Evolutionary conservation across 2,888 invertebrate genomes (phyloP).

Genomic region (Melanotus villosus): DNA sequence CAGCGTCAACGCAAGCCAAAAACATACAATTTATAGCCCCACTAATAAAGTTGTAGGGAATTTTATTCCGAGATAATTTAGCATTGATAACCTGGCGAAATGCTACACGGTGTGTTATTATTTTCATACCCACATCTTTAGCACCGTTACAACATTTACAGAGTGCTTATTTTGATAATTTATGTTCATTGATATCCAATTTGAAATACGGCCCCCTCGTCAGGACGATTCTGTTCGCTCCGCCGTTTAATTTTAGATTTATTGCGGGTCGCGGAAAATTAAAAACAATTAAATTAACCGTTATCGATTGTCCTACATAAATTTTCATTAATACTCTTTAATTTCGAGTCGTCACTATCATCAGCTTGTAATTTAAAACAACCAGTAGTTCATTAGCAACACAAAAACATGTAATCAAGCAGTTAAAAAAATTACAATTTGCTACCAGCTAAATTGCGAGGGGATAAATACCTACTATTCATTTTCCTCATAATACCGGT

Average conservation of each 20-base stretch:
- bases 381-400: slow-evolving; percentile 41
- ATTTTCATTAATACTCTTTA: slow-evolving; percentile 41
- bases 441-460: slow-evolving; percentile 8
- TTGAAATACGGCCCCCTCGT: slow-evolving; percentile 32
- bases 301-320: slow-evolving; percentile 44
- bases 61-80: slow-evolving; percentile 47
- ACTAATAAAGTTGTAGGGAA: slow-evolving; percentile 48
- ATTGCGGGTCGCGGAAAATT: slow-evolving; percentile 34
- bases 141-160: slow-evolving; percentile 44
- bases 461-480: slow-evolving; percentile 18
- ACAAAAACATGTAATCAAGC: slow-evolving; percentile 45
- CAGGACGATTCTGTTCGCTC: slow-evolving; percentile 3
- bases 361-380: slow-evolving; percentile 39
- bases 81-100: slow-evolving; percentile 46
- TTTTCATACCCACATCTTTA: slow-evolving; percentile 42
- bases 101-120: slow-evolving; percentile 41
- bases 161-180: slow-evolving; percentile 47
- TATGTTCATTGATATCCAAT: slow-evolving; percentile 46
- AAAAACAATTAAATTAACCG: slow-evolving; percentile 44
- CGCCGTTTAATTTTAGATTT: slow-evolving; percentile 26
- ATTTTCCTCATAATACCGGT: too few species aligned
- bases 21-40: slow-evolving; percentile 47
- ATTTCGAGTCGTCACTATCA: slow-evolving; percentile 35
- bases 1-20: slow-evolving; percentile 45
- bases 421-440: slow-evolving; percentile 27